Conservation (phyloP, 2,888 invertebrate genomes). For the Caenorhabditis macrosperma region DNA sequence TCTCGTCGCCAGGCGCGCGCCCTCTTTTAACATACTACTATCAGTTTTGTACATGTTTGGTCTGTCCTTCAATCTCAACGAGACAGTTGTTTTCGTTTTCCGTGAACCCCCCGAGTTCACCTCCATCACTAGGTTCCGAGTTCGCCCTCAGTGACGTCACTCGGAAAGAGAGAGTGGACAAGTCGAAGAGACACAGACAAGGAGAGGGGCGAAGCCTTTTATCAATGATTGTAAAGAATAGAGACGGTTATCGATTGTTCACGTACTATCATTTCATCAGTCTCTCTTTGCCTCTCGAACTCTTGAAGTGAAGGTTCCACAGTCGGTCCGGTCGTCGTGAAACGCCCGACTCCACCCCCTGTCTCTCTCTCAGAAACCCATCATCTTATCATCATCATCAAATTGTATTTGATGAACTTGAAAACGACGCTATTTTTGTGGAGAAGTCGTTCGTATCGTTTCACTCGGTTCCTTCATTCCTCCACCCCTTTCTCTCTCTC, state of each 20-base stretch:
- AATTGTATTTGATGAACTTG: too few relatives aligned
- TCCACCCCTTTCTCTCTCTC: neutral
- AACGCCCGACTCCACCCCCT: neutral
- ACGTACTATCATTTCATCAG: neutral
- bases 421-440: too few relatives aligned
- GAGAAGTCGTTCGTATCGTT: neutral
- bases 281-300: neutral
- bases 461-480: neutral
- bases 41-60: conserved; percentile 2
- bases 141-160: neutral
- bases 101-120: neutral
- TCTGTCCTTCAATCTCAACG: neutral
- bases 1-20: conserved; percentile 14
- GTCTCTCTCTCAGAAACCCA: neutral
- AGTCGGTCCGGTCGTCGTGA: too few relatives aligned
- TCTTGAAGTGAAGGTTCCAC: too few relatives aligned
- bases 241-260: neutral
- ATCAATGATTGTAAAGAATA: conserved; percentile 10
- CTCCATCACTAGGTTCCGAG: neutral
- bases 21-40: conserved; percentile 26
- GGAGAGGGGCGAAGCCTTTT: neutral
- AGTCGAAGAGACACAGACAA: neutral
- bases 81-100: neutral
- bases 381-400: neutral
- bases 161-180: neutral